Evolutionary conservation across 2,113 vertebrate species (phyloP).

Genomic region (Ciconia boyciana): DNA sequence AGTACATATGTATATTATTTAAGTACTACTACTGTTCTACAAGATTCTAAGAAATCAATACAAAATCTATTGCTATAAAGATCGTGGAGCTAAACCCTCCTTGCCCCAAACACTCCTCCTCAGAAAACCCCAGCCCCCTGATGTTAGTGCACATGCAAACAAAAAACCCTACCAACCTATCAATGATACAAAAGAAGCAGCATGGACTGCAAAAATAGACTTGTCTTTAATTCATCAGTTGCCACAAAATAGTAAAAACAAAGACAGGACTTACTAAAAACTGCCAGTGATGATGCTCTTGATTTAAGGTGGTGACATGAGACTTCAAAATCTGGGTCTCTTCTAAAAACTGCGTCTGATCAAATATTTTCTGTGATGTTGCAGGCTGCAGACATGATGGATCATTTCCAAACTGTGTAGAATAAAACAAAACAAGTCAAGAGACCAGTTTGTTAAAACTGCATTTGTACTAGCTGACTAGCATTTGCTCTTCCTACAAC

Average conservation of each 20-base stretch:
- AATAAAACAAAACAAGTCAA: not conserved
- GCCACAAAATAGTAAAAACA: not conserved
- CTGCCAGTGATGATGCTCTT: constrained; percentile 50
- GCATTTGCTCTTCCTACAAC: not conserved
- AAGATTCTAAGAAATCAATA: not conserved
- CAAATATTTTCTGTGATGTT: constrained; percentile 33
- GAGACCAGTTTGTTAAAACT: not conserved
- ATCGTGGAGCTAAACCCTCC: not conserved
- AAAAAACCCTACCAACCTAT: not conserved
- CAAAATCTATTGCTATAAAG: not conserved
- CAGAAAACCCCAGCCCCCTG: not conserved
- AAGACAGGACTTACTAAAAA: constrained; percentile 71
- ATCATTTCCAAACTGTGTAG: constrained; percentile 78
- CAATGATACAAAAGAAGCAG: not conserved
- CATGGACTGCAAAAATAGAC: not conserved
- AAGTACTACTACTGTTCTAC: fast-evolving
- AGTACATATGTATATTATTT: not conserved
- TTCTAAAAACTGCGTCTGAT: constrained; percentile 59
- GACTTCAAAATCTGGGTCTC: constrained; percentile 38
- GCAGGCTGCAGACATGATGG: constrained; percentile 57
- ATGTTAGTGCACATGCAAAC: not conserved
- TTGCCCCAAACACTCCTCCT: not conserved
- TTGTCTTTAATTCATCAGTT: not conserved
- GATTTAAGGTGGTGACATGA: constrained; percentile 56
- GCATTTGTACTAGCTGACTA: not conserved